Evolutionary conservation across 2,797 vertebrate genomes (phyloP).

Genomic region (Myotis daubentonii): DNA sequence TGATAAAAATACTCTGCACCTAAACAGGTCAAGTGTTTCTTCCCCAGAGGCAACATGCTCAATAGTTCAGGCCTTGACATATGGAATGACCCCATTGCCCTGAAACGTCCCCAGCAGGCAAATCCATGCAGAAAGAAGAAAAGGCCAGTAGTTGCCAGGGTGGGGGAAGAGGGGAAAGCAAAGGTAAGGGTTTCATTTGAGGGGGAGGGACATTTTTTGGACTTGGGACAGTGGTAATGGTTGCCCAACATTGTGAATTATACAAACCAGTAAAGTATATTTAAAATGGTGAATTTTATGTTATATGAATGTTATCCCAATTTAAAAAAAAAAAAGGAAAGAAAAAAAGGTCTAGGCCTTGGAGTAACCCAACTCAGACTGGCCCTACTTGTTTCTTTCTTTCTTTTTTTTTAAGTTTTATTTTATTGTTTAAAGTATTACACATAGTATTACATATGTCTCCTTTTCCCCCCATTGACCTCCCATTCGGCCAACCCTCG

Average conservation of each 20-base stretch:
- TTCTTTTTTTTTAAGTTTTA: too few relatives aligned
- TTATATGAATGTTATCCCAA: neutral
- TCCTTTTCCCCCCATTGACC: too few relatives aligned
- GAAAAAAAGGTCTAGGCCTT: neutral
- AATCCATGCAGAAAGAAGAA: neutral
- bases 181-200: neutral
- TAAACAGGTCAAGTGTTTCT: neutral
- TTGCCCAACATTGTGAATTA: neutral
- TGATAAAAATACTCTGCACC: neutral
- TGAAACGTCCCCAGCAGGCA: neutral
- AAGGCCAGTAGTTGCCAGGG: neutral
- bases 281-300: neutral
- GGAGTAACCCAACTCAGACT: neutral
- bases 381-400: neutral
- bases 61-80: neutral
- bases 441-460: too few relatives aligned
- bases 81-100: neutral
- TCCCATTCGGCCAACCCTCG: too few relatives aligned
- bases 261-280: neutral
- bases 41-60: neutral
- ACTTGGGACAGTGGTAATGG: neutral
- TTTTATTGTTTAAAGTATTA: too few relatives aligned
- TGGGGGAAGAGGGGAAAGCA: fast-evolving
- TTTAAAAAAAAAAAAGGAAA: neutral
- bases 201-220: neutral